These are phyloP conservation scores for Lycodopsis pacificus DNA, from an alignment of 2,797 vertebrate species.

Conservation along the genomic window DNA sequence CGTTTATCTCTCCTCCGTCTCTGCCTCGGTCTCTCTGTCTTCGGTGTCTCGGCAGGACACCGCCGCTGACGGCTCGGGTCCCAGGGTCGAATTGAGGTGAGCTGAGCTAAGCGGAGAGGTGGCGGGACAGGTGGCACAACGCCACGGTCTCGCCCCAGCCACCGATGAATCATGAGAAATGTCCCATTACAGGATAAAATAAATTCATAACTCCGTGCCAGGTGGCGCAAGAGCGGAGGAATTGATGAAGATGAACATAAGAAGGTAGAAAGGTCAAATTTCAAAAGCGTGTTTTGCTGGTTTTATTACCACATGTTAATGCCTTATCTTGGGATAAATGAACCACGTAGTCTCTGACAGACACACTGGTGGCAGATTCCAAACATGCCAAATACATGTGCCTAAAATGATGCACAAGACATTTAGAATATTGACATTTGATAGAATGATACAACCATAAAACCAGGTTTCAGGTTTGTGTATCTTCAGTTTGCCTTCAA, in stretches of 20 bases:
- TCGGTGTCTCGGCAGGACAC: constrained; percentile 50
- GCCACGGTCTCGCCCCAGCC: constrained; percentile 12
- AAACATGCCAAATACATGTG: not conserved
- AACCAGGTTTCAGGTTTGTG: not conserved
- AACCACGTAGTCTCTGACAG: constrained; percentile 4
- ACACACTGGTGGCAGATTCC: not conserved
- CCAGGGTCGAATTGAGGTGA: constrained; percentile 56
- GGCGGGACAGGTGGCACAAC: constrained; percentile 33
- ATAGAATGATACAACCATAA: not conserved
- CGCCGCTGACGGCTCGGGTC: constrained; percentile 37
- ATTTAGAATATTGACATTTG: not conserved
- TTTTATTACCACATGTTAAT: constrained; percentile 23
- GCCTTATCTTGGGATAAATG: constrained; percentile 28
- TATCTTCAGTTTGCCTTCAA: not conserved
- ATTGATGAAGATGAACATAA: constrained; percentile 9
- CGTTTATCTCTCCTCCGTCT: constrained; percentile 64
- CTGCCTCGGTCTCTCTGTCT: constrained; percentile 51
- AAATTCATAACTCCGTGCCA: constrained; percentile 9
- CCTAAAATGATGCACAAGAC: not conserved
- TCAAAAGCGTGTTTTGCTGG: constrained; percentile 2
- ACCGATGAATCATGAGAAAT: constrained; percentile 22
- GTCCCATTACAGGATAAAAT: constrained; percentile 25
- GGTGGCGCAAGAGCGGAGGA: constrained; percentile 14
- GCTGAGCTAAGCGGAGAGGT: constrained; percentile 23
- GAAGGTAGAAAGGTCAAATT: constrained; percentile 24